phyloP scores from a whole-genome alignment of 2,888 invertebrate species.

The Drosophila hamatofila region DNA sequence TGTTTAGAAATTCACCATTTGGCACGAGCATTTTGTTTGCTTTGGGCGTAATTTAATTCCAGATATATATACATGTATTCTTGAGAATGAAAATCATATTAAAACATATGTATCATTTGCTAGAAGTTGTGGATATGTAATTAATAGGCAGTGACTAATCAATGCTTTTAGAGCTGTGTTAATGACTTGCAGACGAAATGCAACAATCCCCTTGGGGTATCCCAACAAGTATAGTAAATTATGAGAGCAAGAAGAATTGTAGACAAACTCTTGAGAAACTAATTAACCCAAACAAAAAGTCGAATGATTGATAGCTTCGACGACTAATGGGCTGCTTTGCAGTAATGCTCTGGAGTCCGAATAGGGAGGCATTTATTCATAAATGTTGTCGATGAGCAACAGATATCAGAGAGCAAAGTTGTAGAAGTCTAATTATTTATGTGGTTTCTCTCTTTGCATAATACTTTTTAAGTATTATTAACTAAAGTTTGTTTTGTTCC shows the following conservation, averaged over 20 bases:
- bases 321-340: conserved; percentile 51
- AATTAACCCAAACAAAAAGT: conserved; percentile 54
- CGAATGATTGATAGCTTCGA: conserved; percentile 58
- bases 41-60: conserved; percentile 1
- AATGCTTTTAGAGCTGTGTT: conserved; percentile 49
- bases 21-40: conserved; percentile 17
- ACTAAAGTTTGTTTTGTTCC: not conserved
- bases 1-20: conserved; percentile 37
- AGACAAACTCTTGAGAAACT: conserved; percentile 32
- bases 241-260: conserved; percentile 28
- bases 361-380: not conserved
- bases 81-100: conserved; percentile 5
- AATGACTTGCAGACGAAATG: conserved; percentile 69
- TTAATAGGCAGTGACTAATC: conserved; percentile 45
- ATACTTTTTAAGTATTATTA: not conserved
- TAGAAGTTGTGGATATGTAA: conserved; percentile 17
- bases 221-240: not conserved
- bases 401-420: too few species aligned
- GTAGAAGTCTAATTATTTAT: not conserved
- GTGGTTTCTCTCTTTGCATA: not conserved
- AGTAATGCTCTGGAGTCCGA: not conserved
- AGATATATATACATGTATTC: not conserved
- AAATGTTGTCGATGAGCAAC: not conserved
- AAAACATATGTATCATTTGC: conserved; percentile 6
- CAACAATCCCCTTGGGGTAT: conserved; percentile 50